These are phyloP conservation scores for Gambelia wislizenii DNA, from an alignment of 2,797 vertebrate species.

Conservation along the genomic window DNA sequence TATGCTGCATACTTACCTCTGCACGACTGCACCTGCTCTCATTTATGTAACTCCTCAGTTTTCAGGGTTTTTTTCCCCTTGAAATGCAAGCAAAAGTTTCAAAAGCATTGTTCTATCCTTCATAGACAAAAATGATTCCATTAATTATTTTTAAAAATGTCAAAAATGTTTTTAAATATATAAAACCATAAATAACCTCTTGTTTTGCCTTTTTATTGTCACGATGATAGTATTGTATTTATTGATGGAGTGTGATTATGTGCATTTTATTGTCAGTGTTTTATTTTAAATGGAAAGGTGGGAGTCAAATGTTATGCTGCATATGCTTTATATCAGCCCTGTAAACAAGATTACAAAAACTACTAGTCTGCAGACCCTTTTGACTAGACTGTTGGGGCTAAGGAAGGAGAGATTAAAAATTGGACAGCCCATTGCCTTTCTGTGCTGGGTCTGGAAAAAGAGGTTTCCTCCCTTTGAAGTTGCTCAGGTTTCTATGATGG, in stretches of 20 bases:
- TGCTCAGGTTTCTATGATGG: not conserved
- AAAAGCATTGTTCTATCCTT: conserved; percentile 67
- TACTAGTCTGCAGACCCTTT: not conserved
- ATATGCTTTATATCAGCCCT: not conserved
- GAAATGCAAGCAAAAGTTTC: conserved; percentile 74
- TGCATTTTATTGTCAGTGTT: not conserved
- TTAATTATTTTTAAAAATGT: conserved; percentile 56
- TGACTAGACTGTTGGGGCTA: not conserved
- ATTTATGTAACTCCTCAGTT: conserved; percentile 75
- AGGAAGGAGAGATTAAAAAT: not conserved
- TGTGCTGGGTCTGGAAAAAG: not conserved
- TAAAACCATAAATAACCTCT: not conserved
- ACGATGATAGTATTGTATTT: not conserved
- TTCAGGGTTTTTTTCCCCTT: conserved; percentile 39
- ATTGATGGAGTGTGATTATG: not conserved
- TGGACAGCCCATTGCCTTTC: not conserved
- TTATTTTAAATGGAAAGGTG: not conserved
- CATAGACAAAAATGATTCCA: conserved; percentile 62
- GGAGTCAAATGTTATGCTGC: not conserved
- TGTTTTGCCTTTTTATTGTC: not conserved
- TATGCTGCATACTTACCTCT: conserved; percentile 90
- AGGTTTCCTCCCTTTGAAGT: not conserved
- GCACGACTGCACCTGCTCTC: conserved; percentile 84
- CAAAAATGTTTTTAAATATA: not conserved
- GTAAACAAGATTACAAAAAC: not conserved